These are phyloP conservation scores for Spea bombifrons DNA, from an alignment of 2,113 vertebrate species.

Conservation along the genomic window DNA sequence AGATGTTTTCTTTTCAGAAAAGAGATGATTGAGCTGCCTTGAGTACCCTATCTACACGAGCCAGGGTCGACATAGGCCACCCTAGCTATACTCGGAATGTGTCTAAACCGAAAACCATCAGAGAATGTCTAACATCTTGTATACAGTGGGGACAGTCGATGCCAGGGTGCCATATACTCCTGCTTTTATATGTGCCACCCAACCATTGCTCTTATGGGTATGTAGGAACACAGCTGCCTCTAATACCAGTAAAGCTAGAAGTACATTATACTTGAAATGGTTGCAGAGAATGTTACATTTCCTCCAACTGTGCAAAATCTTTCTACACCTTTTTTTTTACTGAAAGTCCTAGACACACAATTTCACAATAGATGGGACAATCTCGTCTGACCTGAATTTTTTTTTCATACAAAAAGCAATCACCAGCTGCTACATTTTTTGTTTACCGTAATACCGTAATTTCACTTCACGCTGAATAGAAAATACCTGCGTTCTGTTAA, in stretches of 20 bases:
- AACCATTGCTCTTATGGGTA: neutral
- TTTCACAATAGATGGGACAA: neutral
- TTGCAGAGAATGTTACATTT: neutral
- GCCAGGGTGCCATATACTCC: no score
- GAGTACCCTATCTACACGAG: no score
- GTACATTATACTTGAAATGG: no score
- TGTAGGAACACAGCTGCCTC: neutral
- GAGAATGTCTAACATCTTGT: no score
- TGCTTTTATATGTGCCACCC: neutral
- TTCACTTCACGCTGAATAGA: neutral
- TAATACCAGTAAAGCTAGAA: neutral
- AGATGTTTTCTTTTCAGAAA: no score
- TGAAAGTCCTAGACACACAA: neutral
- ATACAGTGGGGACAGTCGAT: no score
- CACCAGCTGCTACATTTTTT: conserved; percentile 5
- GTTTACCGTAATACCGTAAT: neutral
- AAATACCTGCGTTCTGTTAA: neutral
- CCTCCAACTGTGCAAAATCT: neutral
- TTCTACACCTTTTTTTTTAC: neutral
- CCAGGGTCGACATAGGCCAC: no score
- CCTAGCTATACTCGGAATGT: no score
- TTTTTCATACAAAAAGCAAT: neutral
- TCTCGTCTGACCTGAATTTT: conserved; percentile 13
- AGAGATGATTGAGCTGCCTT: no score
- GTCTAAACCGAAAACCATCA: no score